Base-by-base conservation (phyloP, 2,888 invertebrate genomes). In the Plagodis dolabraria region DNA sequence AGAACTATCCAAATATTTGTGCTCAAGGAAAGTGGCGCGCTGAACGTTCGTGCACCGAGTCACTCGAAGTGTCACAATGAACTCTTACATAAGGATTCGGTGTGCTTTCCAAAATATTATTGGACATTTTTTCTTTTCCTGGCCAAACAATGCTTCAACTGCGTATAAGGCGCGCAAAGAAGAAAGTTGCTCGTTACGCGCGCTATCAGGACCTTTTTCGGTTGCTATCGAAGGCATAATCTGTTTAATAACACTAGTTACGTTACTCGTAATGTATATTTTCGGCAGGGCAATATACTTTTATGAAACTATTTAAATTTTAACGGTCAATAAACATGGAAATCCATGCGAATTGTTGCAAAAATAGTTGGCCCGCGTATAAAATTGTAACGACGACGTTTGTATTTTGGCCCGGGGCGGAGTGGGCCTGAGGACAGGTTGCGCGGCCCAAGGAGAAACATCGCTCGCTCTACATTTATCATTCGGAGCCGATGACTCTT, bases 91-190 rank as follows among this genome's bases (percentile, higher is more conserved):
- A 92, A 92, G 88, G 86, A 87, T 82, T 83, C 77, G 75, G 65
- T 77, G 83, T 89, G 90, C 92, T 92, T 92, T 92, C 92, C 83
- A 92, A 92, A 92, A 89, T 88, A 85, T 87, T 82, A 86, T 86
- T 83, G 83, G 76, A 76, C 71, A 82, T 85, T 86, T 59, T 86
- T 82, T 76, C 80, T 84, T 85, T 85, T 85, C 75, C 80, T 76
- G 71, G 74, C 74, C 73, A 68, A 80, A 86, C 86, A 85, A 86
- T 85, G 74, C 74, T 70, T 78, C 80, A 79, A 76, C 77, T 77
- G 66, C 76, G 72, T 72, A 72, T 69, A 79, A 74, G 74, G 73
- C 67, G 67, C 69, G 72, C 72, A 70, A 76, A 74, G 74, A 85
- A 82, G 83, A 86, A 87, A 86, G 85, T 82, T 74, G 75, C 77